These are phyloP conservation scores for Pangasius mekongensis DNA, from an alignment of 2,797 vertebrate genomes.

Conservation along the genomic window DNA sequence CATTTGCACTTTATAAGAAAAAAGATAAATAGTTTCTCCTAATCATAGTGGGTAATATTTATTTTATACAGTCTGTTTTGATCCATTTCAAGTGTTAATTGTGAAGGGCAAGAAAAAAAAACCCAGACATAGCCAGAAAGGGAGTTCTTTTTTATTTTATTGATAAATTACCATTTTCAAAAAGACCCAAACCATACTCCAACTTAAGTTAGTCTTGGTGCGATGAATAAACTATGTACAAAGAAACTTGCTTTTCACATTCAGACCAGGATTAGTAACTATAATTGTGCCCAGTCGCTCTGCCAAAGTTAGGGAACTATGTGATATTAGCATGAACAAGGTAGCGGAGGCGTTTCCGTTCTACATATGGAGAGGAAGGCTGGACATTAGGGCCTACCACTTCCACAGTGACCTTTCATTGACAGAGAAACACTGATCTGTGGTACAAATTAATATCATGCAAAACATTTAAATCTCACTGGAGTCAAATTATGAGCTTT, in stretches of 20 bases:
- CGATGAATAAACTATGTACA: constrained; percentile 77
- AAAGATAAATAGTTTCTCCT: neutral
- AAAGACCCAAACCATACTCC: constrained; percentile 76
- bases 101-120: neutral
- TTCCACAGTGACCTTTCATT: constrained; percentile 51
- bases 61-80: neutral
- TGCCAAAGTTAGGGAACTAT: constrained; percentile 63
- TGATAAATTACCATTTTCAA: constrained; percentile 66
- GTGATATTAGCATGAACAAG: constrained; percentile 65
- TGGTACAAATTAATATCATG: constrained; percentile 50
- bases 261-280: constrained; percentile 75
- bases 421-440: constrained; percentile 53
- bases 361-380: constrained; percentile 60
- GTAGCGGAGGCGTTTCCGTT: constrained; percentile 69
- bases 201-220: constrained; percentile 65
- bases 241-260: constrained; percentile 71
- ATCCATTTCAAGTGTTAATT: neutral
- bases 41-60: neutral
- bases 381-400: constrained; percentile 54
- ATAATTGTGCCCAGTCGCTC: constrained; percentile 67
- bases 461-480: constrained; percentile 46
- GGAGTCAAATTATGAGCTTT: constrained; percentile 4
- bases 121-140: neutral
- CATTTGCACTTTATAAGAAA: neutral
- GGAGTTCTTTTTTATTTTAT: constrained; percentile 30